Evolutionary conservation across 1,140 invertebrate species (phyloP), one percentile per base, ranked within the genome.

Genomic region (Fragariocoptes setiger): DNA sequence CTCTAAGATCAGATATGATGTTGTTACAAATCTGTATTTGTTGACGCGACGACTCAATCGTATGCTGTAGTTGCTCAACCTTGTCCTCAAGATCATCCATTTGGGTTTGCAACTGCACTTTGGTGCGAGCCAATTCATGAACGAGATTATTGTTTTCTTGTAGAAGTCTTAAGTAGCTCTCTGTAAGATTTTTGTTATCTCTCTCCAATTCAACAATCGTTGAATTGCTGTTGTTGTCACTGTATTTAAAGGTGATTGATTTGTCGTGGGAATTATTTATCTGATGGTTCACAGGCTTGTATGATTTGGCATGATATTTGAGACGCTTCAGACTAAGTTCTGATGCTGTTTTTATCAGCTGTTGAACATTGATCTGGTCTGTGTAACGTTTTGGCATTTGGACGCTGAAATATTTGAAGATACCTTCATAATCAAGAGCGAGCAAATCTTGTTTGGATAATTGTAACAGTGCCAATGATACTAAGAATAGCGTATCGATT

Each of bases 241-340:
- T n/a, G 5, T 38, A 16, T 16, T n/a, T 15, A 35, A 35, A 35
- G n/a, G 31, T 35, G 12, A n/a, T 13, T 35, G 12, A 35, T 13
- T 35, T 16, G n/a, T 13, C n/a, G n/a, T 35, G 13, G n/a, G 12
- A 13, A 38, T 21, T 20, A 14, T 19, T 12, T 18, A 18, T 37
- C 43, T 60, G 57, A 45, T 65, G 65, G 69, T 85, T 85, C 18
- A 76, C 61, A 15, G 68, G 60, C 43, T 68, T 57, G 60, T 80
- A 97, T 53, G 95, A 86, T 46, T 76, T 73, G 56, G 94, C 83
- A 54, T 94, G 95, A 55, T 92, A 90, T 56, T 76, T 77, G 41
- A 97, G 57, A 53, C 85, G 77, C 57, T 46, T 38, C 35, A 92
- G 71, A 59, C 90, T 94, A 36, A 83, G 67, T 50, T 69, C 72